These are phyloP conservation scores for Ectropis grisescens DNA, from an alignment of 1,140 invertebrate genomes.

Conservation along the genomic window DNA sequence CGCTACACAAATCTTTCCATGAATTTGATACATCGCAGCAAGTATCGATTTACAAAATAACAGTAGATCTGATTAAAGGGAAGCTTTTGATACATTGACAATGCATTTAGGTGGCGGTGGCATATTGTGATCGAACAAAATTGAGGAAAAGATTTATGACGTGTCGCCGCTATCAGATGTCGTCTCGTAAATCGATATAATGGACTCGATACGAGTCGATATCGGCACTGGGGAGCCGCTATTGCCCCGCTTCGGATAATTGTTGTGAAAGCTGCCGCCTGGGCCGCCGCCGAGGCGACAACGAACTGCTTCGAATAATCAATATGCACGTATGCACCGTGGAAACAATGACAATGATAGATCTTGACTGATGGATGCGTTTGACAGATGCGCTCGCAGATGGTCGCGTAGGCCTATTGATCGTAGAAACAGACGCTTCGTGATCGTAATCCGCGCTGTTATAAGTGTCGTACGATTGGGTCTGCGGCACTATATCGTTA, in stretches of 20 bases:
- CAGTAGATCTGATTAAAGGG: conserved; percentile 6
- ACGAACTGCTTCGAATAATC: neutral
- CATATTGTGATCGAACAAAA: conserved; percentile 16
- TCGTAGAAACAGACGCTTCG: conserved; percentile 9
- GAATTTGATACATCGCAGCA: conserved; percentile 5
- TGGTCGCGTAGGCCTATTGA: conserved; percentile 7
- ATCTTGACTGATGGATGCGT: conserved; percentile 11
- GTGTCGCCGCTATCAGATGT: conserved; percentile 24
- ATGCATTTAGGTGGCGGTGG: too few species aligned
- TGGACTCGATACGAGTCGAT: conserved; percentile 21
- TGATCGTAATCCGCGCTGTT: too few species aligned
- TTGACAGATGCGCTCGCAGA: conserved; percentile 4
- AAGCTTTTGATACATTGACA: neutral
- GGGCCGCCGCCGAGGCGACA: too few species aligned
- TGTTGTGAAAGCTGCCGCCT: conserved; percentile 36
- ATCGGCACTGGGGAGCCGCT: conserved; percentile 21
- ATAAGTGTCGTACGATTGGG: neutral
- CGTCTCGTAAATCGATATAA: conserved; percentile 35
- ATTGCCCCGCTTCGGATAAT: conserved; percentile 20
- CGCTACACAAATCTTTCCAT: too few species aligned
- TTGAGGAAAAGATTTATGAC: conserved; percentile 27
- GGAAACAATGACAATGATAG: conserved; percentile 21
- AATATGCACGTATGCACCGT: neutral
- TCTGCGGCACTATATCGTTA: conserved; percentile 3
- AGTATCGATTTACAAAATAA: conserved; percentile 12